These are phyloP conservation scores for Mystacides longicornis DNA, from an alignment of 2,888 invertebrate species.

Conservation along the genomic window DNA sequence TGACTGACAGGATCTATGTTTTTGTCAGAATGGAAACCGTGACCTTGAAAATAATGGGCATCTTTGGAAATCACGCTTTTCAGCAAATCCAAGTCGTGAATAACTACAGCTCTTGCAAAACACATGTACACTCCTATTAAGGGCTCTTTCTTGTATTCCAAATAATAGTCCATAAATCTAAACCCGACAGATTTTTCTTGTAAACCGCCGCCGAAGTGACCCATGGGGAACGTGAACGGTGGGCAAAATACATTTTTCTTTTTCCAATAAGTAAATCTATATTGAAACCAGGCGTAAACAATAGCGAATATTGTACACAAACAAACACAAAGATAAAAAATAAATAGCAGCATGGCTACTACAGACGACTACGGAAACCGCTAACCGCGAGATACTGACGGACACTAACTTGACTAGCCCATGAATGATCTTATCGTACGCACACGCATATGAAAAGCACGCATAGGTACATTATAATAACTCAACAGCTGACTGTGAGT, in stretches of 20 bases:
- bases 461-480: too few relatives aligned
- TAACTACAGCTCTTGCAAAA: neutral
- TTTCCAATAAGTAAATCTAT: slow-evolving; percentile 7
- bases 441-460: too few relatives aligned
- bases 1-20: neutral
- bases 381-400: too few relatives aligned
- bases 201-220: neutral
- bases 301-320: neutral
- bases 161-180: neutral
- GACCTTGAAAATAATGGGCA: slow-evolving; percentile 7
- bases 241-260: slow-evolving; percentile 5
- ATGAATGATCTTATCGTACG: too few relatives aligned
- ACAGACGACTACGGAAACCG: too few relatives aligned
- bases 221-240: slow-evolving; percentile 4
- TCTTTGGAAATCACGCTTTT: slow-evolving; percentile 8
- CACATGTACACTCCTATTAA: slow-evolving; percentile 4
- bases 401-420: too few relatives aligned
- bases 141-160: slow-evolving; percentile 2
- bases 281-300: slow-evolving; percentile 4
- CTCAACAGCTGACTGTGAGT: too few relatives aligned
- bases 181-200: slow-evolving; percentile 2
- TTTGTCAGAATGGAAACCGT: slow-evolving; percentile 5
- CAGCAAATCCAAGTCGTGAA: slow-evolving; percentile 6
- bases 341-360: neutral
- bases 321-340: neutral